These are phyloP conservation scores for Astyanax mexicanus DNA, from an alignment of 2,797 vertebrate species.

Conservation along the genomic window DNA sequence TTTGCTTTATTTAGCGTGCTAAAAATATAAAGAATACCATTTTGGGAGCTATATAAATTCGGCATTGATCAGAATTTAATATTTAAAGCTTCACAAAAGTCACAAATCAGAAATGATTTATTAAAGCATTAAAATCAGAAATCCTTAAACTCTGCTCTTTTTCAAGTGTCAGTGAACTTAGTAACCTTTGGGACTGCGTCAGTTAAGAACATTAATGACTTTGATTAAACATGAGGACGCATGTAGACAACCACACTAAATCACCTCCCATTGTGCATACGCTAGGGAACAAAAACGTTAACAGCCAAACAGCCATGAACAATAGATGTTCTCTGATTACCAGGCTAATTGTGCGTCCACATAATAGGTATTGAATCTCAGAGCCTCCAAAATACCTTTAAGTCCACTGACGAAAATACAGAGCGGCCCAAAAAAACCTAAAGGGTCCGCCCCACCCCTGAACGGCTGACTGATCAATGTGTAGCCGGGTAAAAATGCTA, in stretches of 20 bases:
- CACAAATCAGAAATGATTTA: too few relatives aligned
- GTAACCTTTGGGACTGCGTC: slow-evolving; percentile 39
- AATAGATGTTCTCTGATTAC: slow-evolving; percentile 41
- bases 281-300: slow-evolving; percentile 35
- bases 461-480: slow-evolving; percentile 60
- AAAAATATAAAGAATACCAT: too few relatives aligned
- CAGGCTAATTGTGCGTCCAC: slow-evolving; percentile 35
- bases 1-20: too few relatives aligned
- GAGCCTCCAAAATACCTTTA: slow-evolving; percentile 34
- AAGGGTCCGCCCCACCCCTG: not conserved
- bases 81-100: too few relatives aligned
- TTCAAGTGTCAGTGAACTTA: slow-evolving; percentile 45
- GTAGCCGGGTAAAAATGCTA: slow-evolving; percentile 42
- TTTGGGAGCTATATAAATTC: too few relatives aligned
- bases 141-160: slow-evolving; percentile 33
- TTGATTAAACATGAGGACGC: not conserved
- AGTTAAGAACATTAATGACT: slow-evolving; percentile 38
- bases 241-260: slow-evolving; percentile 24
- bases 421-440: slow-evolving; percentile 1
- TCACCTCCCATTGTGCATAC: not conserved
- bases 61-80: too few relatives aligned
- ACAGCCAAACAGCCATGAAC: slow-evolving; percentile 34
- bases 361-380: slow-evolving; percentile 53
- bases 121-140: too few relatives aligned
- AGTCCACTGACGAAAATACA: not conserved